phyloP scores from a whole-genome alignment of 2,113 vertebrate genomes.

The Chiloscyllium plagiosum region DNA sequence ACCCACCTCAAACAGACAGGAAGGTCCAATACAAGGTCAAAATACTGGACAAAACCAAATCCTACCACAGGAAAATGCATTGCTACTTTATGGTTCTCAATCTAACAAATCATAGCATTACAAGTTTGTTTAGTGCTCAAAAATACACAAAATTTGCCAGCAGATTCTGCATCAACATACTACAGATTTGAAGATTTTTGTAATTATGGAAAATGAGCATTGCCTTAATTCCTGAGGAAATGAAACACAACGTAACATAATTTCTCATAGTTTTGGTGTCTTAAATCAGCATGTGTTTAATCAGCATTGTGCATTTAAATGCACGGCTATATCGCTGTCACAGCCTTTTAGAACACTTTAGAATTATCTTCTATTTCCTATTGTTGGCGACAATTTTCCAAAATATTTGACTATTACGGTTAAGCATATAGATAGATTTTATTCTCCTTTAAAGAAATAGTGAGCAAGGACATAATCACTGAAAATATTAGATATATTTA shows the following conservation, averaged over 20 bases:
- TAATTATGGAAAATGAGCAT: background rate
- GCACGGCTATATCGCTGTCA: background rate
- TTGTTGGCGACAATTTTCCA: background rate
- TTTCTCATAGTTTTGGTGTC: background rate
- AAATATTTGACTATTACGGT: background rate
- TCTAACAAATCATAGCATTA: background rate
- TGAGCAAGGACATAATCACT: background rate
- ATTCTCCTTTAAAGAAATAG: background rate
- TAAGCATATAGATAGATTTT: background rate
- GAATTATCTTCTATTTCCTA: background rate
- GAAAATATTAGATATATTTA: background rate
- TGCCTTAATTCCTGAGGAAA: background rate
- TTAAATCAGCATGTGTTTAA: background rate
- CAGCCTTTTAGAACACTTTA: background rate
- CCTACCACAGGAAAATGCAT: background rate
- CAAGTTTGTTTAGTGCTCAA: background rate
- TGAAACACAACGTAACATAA: background rate
- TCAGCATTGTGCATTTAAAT: background rate
- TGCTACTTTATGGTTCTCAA: background rate
- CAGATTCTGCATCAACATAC: background rate
- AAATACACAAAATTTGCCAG: background rate
- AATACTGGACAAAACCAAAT: background rate
- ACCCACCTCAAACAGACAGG: background rate
- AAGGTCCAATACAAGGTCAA: background rate
- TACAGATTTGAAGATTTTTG: background rate